Percentiles rank a stretch among this genome's conserved stretches.
These are phyloP conservation scores for Watsonalla cultraria DNA, from an alignment of 2,888 invertebrate species.

Conservation along the genomic window DNA sequence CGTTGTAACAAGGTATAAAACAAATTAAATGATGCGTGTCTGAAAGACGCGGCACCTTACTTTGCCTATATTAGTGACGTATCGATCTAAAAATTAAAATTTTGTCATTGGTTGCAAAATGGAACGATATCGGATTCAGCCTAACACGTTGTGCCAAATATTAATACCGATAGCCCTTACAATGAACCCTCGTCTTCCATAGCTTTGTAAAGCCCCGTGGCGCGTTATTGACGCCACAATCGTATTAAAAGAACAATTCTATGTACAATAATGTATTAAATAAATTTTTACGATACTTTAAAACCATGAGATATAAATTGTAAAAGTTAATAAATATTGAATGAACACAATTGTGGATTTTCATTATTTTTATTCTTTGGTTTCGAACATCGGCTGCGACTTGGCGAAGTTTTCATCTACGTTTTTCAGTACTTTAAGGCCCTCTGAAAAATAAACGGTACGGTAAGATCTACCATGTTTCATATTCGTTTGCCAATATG, in stretches of 20 bases:
- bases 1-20: too few relatives aligned
- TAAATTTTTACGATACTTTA: constrained; percentile 71
- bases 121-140: not conserved
- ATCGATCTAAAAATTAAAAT: too few relatives aligned
- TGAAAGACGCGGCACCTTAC: too few relatives aligned
- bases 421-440: constrained; percentile 60
- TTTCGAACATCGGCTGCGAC: constrained; percentile 59
- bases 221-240: constrained; percentile 33
- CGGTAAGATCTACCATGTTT: too few relatives aligned
- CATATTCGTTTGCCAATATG: too few relatives aligned
- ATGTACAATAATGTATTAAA: constrained; percentile 67
- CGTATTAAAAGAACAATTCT: constrained; percentile 51
- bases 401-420: constrained; percentile 36
- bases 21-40: too few relatives aligned
- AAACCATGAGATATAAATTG: constrained; percentile 55
- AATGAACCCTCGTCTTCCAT: constrained; percentile 71
- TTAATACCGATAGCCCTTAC: constrained; percentile 44
- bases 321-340: constrained; percentile 69
- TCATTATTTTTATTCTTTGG: constrained; percentile 37
- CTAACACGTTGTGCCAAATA: constrained; percentile 61
- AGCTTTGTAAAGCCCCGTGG: constrained; percentile 44
- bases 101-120: not conserved
- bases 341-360: constrained; percentile 43
- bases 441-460: constrained; percentile 50
- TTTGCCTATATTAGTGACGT: too few relatives aligned